A percentile compares a stretch with the other conserved stretches of the same genome.
phyloP scores from a whole-genome alignment of 1,140 invertebrate species.

The Heliothis virescens region DNA sequence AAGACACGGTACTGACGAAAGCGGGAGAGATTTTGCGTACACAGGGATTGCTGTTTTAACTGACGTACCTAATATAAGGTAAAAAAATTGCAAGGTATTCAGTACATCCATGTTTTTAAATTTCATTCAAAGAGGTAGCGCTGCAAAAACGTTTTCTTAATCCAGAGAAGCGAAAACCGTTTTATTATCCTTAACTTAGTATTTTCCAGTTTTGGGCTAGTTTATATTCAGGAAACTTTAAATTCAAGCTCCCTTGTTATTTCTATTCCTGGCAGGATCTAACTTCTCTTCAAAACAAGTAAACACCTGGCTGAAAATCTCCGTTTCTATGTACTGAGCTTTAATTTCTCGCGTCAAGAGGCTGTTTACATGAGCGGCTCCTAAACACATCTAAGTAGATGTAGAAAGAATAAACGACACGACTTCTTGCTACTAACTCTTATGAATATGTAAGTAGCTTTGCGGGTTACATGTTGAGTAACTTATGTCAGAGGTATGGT shows the following conservation, averaged over 20 bases:
- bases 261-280: neutral
- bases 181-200: too few relatives aligned
- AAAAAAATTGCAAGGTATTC: too few relatives aligned
- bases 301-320: conserved; percentile 7
- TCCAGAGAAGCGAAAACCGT: too few relatives aligned
- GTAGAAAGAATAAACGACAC: conserved; percentile 39
- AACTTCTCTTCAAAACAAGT: neutral
- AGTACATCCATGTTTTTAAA: too few relatives aligned
- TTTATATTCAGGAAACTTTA: too few relatives aligned
- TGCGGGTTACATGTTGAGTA: conserved; percentile 36
- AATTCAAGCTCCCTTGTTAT: neutral
- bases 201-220: too few relatives aligned
- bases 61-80: too few relatives aligned
- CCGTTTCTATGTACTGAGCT: conserved; percentile 34
- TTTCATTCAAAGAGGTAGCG: too few relatives aligned
- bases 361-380: conserved; percentile 49
- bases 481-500: conserved; percentile 23
- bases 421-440: conserved; percentile 37
- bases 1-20: conserved; percentile 14
- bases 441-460: conserved; percentile 40
- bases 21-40: neutral
- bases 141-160: too few relatives aligned
- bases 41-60: too few relatives aligned
- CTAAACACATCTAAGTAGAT: conserved; percentile 40
- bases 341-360: conserved; percentile 60